Percentiles rank a stretch among this genome's conserved stretches.
Conservation (phyloP, 2,888 invertebrate species). For the Schizotus pectinicornis region DNA sequence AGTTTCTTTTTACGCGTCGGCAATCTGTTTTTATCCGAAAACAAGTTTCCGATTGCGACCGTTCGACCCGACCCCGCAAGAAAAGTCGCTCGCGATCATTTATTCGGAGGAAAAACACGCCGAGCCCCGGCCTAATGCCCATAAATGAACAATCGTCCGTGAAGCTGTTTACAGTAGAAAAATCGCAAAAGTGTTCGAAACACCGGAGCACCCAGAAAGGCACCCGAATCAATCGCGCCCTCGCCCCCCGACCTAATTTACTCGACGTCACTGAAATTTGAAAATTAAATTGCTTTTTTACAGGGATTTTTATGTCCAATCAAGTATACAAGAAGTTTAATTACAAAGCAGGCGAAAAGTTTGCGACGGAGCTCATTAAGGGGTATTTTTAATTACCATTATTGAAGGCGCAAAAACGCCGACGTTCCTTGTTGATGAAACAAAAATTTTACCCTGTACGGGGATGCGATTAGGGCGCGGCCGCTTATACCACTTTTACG, state of each 20-base stretch:
- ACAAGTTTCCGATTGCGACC: conserved; percentile 24
- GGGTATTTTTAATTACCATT: conserved; percentile 19
- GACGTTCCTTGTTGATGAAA: background rate
- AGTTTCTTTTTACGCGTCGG: conserved; percentile 21
- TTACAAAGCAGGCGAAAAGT: conserved; percentile 19
- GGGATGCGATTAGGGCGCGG: background rate
- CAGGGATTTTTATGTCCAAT: conserved; percentile 18
- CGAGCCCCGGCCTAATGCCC: conserved; percentile 6
- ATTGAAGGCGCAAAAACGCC: background rate
- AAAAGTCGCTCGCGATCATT: conserved; percentile 16
- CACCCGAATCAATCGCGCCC: conserved; percentile 8
- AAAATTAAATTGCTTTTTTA: conserved; percentile 25
- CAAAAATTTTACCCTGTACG: background rate
- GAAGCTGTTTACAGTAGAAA: conserved; percentile 2
- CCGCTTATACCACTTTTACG: background rate
- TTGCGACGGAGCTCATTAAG: conserved; percentile 18
- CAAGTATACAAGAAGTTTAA: conserved; percentile 26
- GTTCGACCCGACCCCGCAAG: conserved; percentile 10
- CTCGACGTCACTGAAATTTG: conserved; percentile 13
- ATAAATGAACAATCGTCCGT: conserved; percentile 20
- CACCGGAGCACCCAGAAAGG: background rate
- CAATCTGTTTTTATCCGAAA: conserved; percentile 27
- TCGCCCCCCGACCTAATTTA: conserved; percentile 15
- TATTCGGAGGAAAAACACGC: conserved; percentile 18
- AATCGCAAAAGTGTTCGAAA: conserved; percentile 12